These are phyloP conservation scores for Tychaedon coryphoeus DNA, from an alignment of 2,113 vertebrate genomes.

Conservation along the genomic window DNA sequence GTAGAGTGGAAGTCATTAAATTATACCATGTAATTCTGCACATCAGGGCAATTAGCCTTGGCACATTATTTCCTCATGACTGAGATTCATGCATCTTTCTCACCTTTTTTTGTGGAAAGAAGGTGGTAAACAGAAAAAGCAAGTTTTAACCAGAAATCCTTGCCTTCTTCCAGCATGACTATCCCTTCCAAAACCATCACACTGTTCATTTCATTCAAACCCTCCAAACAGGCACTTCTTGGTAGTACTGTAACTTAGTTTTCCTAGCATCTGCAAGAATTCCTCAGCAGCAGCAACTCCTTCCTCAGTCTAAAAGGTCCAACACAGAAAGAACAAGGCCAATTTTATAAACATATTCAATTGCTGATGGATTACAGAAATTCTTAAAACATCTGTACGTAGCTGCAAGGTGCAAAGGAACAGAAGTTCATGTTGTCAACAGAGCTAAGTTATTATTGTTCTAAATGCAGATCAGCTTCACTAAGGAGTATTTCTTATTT, in stretches of 20 bases:
- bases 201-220: background rate
- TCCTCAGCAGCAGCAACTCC: background rate
- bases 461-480: background rate
- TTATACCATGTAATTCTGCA: background rate
- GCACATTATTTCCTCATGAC: background rate
- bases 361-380: background rate
- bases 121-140: background rate
- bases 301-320: background rate
- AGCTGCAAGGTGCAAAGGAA: background rate
- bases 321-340: background rate
- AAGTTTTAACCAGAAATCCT: background rate
- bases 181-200: background rate
- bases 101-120: background rate
- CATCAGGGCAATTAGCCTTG: background rate
- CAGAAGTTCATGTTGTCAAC: background rate
- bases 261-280: background rate
- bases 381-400: background rate
- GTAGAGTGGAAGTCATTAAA: background rate
- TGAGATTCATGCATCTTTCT: background rate
- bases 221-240: background rate
- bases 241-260: background rate
- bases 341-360: background rate
- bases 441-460: background rate
- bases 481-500: background rate
- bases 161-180: background rate